A percentile compares a stretch with the other conserved stretches of the same genome.
phyloP scores from a whole-genome alignment of 2,888 invertebrate genomes.

The Drepanosiphum platanoidis region DNA sequence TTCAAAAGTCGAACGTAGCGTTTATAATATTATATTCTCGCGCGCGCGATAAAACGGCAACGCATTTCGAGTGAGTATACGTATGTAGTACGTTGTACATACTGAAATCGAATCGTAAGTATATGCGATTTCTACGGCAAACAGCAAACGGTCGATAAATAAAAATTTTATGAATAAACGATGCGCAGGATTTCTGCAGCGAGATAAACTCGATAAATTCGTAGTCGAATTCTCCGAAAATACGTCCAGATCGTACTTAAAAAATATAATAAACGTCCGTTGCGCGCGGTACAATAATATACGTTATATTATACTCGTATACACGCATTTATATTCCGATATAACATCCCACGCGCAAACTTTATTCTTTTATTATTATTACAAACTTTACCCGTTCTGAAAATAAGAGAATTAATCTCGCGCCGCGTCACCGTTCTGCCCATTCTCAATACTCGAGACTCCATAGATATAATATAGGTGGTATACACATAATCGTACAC shows the following conservation, averaged over 20 bases:
- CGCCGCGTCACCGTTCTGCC: neutral
- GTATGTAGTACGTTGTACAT: neutral
- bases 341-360: neutral
- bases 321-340: too few species aligned
- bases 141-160: too few species aligned
- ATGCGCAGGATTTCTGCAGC: too few species aligned
- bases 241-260: neutral
- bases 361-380: neutral
- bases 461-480: too few species aligned
- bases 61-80: neutral
- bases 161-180: too few species aligned
- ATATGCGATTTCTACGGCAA: too few species aligned
- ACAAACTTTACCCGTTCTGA: neutral
- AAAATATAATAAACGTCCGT: too few species aligned
- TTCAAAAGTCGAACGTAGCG: neutral
- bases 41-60: too few species aligned
- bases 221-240: too few species aligned
- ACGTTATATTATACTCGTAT: neutral
- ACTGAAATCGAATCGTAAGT: neutral
- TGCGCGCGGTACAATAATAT: too few species aligned
- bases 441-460: constrained; percentile 2
- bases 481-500: too few species aligned
- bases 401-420: constrained; percentile 25
- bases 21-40: neutral
- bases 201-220: too few species aligned